Evolutionary conservation across 2,888 invertebrate genomes (phyloP).

Genomic region (Elegia similella): DNA sequence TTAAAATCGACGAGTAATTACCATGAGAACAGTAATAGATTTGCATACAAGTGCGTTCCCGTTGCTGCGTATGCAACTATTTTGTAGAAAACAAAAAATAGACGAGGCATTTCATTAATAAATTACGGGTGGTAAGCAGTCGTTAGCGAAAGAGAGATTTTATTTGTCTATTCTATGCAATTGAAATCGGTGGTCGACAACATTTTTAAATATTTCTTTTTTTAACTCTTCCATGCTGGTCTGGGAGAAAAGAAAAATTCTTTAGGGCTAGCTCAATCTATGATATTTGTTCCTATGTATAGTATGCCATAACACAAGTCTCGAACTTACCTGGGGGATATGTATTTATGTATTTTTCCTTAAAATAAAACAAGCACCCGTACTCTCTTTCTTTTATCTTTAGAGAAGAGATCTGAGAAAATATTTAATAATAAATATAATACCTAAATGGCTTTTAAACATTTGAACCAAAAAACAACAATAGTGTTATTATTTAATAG

Average conservation of each 20-base stretch:
- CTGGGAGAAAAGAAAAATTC: no score
- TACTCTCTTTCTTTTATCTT: neutral
- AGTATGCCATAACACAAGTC: no score
- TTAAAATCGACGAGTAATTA: conserved; percentile 3
- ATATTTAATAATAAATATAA: no score
- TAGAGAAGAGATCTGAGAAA: no score
- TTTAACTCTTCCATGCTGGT: no score
- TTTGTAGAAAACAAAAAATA: conserved; percentile 30
- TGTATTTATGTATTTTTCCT: no score
- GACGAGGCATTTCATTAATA: conserved; percentile 43
- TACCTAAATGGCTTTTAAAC: no score
- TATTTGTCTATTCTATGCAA: neutral
- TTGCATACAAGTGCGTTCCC: conserved; percentile 16
- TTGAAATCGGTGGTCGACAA: conserved; percentile 30
- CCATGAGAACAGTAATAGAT: conserved; percentile 6
- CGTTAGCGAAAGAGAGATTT: conserved; percentile 26
- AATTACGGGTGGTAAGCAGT: conserved; percentile 41
- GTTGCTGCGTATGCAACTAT: conserved; percentile 17
- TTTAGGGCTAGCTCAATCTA: no score
- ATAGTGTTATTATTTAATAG: no score
- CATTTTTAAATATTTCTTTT: neutral
- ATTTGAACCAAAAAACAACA: no score
- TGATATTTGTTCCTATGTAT: no score
- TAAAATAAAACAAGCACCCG: neutral
- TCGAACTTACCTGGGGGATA: no score